Percentiles rank a stretch among this genome's conserved stretches.
Evolutionary conservation across 2,888 invertebrate genomes (phyloP).

Genomic region (Magallana nippona): DNA sequence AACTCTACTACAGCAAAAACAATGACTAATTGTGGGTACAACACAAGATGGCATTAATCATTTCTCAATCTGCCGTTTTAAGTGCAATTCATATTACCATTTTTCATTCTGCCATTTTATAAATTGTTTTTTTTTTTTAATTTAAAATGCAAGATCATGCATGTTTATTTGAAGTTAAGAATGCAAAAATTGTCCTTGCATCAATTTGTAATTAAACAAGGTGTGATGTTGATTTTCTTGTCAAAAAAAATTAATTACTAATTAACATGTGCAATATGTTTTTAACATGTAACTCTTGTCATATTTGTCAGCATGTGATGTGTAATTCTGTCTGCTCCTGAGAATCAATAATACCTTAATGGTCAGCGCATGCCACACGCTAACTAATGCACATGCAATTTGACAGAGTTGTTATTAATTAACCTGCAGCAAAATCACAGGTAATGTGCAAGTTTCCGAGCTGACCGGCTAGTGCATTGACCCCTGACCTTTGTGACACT

Average conservation of each 20-base stretch:
- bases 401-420: background rate
- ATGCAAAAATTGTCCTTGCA: no score
- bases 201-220: no score
- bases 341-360: no score
- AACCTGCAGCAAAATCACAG: background rate
- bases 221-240: no score
- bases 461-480: background rate
- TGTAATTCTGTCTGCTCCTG: no score
- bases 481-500: background rate
- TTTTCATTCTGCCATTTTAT: slow-evolving; percentile 4
- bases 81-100: background rate
- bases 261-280: no score
- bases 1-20: background rate
- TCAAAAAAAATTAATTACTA: no score
- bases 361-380: no score
- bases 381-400: no score
- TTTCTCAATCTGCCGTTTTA: background rate
- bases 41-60: background rate
- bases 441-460: background rate
- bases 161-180: background rate
- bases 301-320: no score
- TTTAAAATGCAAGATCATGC: background rate
- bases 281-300: no score
- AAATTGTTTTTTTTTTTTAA: background rate
- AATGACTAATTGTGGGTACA: background rate